Evolutionary conservation across 2,797 vertebrate species (phyloP).

Genomic region (Phrynocephalus guinanensis): DNA sequence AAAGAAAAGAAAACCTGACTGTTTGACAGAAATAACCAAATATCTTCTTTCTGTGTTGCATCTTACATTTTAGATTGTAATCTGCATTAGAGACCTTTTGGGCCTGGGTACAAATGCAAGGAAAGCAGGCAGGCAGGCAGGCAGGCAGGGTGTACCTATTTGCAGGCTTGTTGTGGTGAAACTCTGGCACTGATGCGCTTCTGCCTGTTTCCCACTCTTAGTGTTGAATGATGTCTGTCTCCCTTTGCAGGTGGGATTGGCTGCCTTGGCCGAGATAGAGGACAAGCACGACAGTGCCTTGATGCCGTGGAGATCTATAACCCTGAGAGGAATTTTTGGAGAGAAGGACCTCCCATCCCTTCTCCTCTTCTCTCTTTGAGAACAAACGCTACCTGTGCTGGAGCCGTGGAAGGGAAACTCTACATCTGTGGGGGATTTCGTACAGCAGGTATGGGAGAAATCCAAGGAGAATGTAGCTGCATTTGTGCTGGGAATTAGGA

Average conservation of each 20-base stretch:
- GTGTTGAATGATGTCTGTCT: not conserved
- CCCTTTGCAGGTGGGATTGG: slow-evolving; percentile 91
- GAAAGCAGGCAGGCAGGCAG: too few relatives aligned
- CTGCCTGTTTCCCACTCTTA: not conserved
- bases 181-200: not conserved
- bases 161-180: not conserved
- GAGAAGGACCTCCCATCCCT: slow-evolving; percentile 89
- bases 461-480: not conserved
- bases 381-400: slow-evolving; percentile 88
- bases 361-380: slow-evolving; percentile 90
- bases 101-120: too few relatives aligned
- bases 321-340: slow-evolving; percentile 92
- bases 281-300: slow-evolving; percentile 93
- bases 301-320: slow-evolving; percentile 95
- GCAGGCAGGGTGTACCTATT: not conserved
- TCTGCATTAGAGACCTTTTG: too few relatives aligned
- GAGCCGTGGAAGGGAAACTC: slow-evolving; percentile 90
- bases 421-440: slow-evolving; percentile 96
- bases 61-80: too few relatives aligned
- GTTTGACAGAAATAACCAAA: not conserved
- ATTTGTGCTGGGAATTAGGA: rapidly evolving
- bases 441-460: slow-evolving; percentile 87
- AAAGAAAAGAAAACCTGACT: slow-evolving; percentile 6
- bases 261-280: slow-evolving; percentile 88
- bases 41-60: not conserved